Base-by-base conservation (phyloP, 1,140 invertebrate species). In the Trachelipus rathkii region DNA sequence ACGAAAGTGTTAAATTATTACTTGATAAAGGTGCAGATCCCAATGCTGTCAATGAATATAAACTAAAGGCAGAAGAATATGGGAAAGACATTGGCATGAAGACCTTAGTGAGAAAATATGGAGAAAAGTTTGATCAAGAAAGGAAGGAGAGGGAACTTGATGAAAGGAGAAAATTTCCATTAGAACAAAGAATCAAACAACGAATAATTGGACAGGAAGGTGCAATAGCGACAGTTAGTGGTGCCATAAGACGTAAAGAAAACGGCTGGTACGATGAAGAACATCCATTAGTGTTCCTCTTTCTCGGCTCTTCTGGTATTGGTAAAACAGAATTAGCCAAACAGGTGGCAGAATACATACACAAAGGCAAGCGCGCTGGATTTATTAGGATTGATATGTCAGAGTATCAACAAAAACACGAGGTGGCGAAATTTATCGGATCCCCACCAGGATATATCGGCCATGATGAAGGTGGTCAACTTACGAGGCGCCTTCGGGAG, bases 301-400 rank as follows among this genome's bases (percentile, higher is more conserved):
- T 97, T 85, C 86, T 97, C 43, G 95, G 95, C 19, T 95, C 93
- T n/a, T 96, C 94, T 67, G 95, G 95, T 10, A 96, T 97, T 83
- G 95, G 93, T 69, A 97, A 97, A 87, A 97, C 95, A 50, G 95
- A 97, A 86, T 85, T 97, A 71, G 95, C 95, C 0, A 97, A 97
- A 84, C 89, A 89, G 82, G 84, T 89, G 9, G 87, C 82, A 45
- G 78, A 77, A 15, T 97, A 96, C 85, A 89, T 97, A 75, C 93
- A 96, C 84, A 92, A 91, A 84, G 91, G 93, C 82, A 85, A 86
- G 84, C 84, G 88, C 0, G 86, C 90, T 75, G 89, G 88, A 7
- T 97, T 97, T 85, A 95, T 97, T 80, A 87, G 95, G 24, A 87
- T 97, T 0, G 95, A 97, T 84, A 97, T 97, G 95, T 96, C 94